phyloP scores from a whole-genome alignment of 1,140 invertebrate species.

The Aphelenchoides besseyi region DNA sequence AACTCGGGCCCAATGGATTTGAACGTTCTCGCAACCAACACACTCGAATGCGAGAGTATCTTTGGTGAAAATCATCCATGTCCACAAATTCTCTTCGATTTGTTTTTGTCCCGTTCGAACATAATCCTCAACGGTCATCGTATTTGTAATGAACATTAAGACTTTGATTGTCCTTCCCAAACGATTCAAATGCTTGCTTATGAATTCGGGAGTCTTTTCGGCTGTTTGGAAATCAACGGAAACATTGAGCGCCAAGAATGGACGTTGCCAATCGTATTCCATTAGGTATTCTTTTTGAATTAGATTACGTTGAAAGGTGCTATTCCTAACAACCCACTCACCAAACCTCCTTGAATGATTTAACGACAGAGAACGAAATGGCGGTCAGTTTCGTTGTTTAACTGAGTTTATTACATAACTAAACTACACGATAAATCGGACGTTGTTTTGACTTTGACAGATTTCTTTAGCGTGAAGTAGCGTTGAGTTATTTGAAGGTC shows the following conservation, averaged over 20 bases:
- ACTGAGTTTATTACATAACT: neutral
- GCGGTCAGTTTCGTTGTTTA: neutral
- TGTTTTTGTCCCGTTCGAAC: constrained; percentile 15
- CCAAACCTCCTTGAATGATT: neutral
- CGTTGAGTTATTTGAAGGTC: neutral
- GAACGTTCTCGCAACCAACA: constrained; percentile 45
- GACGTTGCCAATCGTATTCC: constrained; percentile 28
- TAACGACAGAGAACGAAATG: too few relatives aligned
- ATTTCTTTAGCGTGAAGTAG: neutral
- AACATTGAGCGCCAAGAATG: constrained; percentile 24
- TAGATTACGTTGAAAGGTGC: too few relatives aligned
- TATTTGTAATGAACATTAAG: constrained; percentile 37
- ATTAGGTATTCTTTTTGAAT: constrained; percentile 25
- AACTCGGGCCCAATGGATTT: constrained; percentile 48
- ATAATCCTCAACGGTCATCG: constrained; percentile 32
- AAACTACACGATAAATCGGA: neutral
- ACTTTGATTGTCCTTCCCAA: neutral
- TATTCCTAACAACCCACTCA: too few relatives aligned
- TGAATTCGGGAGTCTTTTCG: neutral
- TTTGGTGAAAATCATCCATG: constrained; percentile 40
- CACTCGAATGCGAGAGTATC: constrained; percentile 54
- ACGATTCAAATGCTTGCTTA: constrained; percentile 8
- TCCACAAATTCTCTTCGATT: constrained; percentile 31
- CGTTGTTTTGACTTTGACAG: neutral
- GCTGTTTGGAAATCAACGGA: constrained; percentile 26